Evolutionary conservation across 2,113 vertebrate species (phyloP).

Genomic region (Pyxicephalus adspersus): DNA sequence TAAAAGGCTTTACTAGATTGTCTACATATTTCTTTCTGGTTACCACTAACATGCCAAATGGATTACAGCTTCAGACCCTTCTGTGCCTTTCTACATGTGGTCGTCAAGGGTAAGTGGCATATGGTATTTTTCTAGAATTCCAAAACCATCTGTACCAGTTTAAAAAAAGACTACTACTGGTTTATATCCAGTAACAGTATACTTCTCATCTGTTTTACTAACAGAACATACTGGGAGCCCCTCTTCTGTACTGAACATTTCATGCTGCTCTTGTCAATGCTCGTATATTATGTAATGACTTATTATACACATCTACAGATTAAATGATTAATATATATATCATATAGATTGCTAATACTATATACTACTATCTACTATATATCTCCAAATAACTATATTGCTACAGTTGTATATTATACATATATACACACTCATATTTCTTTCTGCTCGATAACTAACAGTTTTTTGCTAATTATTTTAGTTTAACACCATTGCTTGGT

Average conservation of each 20-base stretch:
- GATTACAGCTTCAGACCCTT: slow-evolving; percentile 68
- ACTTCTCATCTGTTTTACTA: background rate
- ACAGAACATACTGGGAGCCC: no score
- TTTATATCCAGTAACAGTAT: background rate
- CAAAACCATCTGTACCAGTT: slow-evolving; percentile 4
- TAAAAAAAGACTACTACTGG: background rate
- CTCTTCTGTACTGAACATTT: no score
- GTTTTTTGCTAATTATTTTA: background rate
- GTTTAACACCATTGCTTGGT: no score
- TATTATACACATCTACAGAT: no score
- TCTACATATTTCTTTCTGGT: slow-evolving; percentile 50
- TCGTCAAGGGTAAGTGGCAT: slow-evolving; percentile 37
- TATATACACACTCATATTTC: no score
- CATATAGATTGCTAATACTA: no score
- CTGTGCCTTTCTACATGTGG: slow-evolving; percentile 13
- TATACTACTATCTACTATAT: no score
- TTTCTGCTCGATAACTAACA: background rate
- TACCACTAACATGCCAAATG: slow-evolving; percentile 61
- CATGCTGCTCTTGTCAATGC: no score
- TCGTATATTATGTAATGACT: no score
- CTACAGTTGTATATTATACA: no score
- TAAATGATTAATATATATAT: no score
- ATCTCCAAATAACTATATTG: no score
- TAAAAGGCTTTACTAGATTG: slow-evolving; percentile 4
- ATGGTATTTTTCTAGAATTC: background rate